Percentiles rank a stretch among this genome's conserved stretches.
These are phyloP conservation scores for Cathartes aura DNA, from an alignment of 2,113 vertebrate genomes.

Conservation along the genomic window DNA sequence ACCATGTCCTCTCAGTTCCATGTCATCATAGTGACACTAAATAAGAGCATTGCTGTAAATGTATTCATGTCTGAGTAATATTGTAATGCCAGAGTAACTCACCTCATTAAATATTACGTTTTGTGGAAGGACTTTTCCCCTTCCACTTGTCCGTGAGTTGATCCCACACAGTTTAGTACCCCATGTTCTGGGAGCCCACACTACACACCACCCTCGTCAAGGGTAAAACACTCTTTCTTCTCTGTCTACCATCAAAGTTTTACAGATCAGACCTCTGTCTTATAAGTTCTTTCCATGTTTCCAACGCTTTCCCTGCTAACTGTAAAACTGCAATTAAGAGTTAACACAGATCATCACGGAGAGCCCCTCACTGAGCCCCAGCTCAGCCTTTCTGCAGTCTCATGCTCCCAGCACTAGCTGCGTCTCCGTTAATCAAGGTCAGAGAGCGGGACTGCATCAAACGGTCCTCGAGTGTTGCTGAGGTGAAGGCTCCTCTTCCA, in stretches of 20 bases:
- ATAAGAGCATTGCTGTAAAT: background rate
- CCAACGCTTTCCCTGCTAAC: background rate
- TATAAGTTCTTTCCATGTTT: accelerated
- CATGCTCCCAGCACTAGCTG: background rate
- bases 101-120: background rate
- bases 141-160: background rate
- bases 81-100: background rate
- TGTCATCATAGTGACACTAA: background rate
- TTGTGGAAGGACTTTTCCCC: background rate
- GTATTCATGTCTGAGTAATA: background rate
- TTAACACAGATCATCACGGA: accelerated
- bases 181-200: accelerated
- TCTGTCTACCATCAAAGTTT: background rate
- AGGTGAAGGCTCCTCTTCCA: background rate
- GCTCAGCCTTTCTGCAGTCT: background rate
- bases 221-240: background rate
- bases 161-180: background rate
- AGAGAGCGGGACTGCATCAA: background rate
- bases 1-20: background rate
- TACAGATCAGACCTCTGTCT: background rate
- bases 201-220: background rate
- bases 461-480: accelerated
- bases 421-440: accelerated
- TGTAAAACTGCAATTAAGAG: background rate
- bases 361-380: background rate